phyloP scores from a whole-genome alignment of 2,113 vertebrate species.

The Ictalurus furcatus region DNA sequence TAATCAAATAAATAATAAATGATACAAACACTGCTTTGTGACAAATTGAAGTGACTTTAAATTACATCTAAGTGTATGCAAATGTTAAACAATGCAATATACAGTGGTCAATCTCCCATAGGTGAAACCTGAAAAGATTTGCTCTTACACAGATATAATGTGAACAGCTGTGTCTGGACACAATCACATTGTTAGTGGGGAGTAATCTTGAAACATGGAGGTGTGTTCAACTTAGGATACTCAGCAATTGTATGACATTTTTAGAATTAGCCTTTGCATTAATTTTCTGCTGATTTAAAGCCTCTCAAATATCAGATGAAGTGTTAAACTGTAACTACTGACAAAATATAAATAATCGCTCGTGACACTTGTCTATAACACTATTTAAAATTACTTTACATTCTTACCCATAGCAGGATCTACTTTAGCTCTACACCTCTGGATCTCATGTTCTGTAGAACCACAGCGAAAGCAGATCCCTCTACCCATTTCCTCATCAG shows the following conservation, averaged over 20 bases:
- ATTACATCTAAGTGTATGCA: background rate
- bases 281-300: background rate
- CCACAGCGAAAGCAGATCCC: conserved; percentile 96
- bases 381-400: background rate
- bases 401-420: conserved; percentile 86
- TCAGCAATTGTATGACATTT: no score
- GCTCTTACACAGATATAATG: background rate
- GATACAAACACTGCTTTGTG: background rate
- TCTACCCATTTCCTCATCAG: conserved; percentile 84
- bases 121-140: background rate
- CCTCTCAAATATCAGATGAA: background rate
- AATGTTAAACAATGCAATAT: background rate
- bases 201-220: no score
- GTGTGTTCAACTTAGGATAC: background rate
- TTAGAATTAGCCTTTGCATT: background rate
- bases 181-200: background rate
- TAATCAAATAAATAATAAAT: background rate
- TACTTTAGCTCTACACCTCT: conserved; percentile 84
- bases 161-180: background rate
- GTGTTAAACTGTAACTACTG: background rate
- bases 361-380: background rate
- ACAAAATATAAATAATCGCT: background rate
- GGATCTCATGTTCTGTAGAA: conserved; percentile 92
- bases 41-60: background rate
- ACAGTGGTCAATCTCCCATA: background rate